These are phyloP conservation scores for Drosophila basisetae DNA, from an alignment of 2,888 invertebrate genomes.

Conservation along the genomic window DNA sequence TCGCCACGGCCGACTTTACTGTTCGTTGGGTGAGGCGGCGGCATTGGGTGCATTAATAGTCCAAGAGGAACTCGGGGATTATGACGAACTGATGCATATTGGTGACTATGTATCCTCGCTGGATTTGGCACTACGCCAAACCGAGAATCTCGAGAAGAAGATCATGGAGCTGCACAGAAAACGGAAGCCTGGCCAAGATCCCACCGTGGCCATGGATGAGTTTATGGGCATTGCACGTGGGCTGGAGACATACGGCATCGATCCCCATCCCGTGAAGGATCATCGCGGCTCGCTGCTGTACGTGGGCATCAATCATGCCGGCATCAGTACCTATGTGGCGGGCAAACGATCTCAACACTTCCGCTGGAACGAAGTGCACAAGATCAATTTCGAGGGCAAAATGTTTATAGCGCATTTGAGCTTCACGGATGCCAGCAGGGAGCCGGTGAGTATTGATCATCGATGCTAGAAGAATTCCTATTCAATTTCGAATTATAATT, in stretches of 20 bases:
- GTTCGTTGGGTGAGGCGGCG: constrained; percentile 94
- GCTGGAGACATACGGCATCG: constrained; percentile 98
- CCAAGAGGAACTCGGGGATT: constrained; percentile 98
- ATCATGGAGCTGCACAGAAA: constrained; percentile 96
- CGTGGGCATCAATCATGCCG: constrained; percentile 97
- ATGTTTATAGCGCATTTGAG: constrained; percentile 98
- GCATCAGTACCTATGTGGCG: constrained; percentile 97
- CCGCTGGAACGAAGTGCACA: constrained; percentile 97
- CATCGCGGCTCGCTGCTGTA: constrained; percentile 96
- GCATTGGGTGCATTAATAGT: constrained; percentile 96
- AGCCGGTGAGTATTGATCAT: constrained; percentile 77
- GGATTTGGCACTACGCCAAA: constrained; percentile 96
- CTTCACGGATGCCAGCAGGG: constrained; percentile 92
- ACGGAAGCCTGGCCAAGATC: constrained; percentile 93
- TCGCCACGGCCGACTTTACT: constrained; percentile 96
- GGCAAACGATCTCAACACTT: constrained; percentile 97
- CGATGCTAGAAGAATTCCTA: not conserved
- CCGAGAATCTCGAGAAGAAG: constrained; percentile 95
- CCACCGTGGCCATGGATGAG: constrained; percentile 94
- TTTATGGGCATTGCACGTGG: constrained; percentile 96
- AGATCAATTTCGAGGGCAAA: constrained; percentile 98
- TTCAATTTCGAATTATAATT: constrained; percentile 64
- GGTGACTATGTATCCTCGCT: constrained; percentile 96
- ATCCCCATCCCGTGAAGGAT: constrained; percentile 99
- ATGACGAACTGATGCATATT: constrained; percentile 93